phyloP scores from a whole-genome alignment of 2,113 vertebrate genomes.

The Aptenodytes patagonicus region DNA sequence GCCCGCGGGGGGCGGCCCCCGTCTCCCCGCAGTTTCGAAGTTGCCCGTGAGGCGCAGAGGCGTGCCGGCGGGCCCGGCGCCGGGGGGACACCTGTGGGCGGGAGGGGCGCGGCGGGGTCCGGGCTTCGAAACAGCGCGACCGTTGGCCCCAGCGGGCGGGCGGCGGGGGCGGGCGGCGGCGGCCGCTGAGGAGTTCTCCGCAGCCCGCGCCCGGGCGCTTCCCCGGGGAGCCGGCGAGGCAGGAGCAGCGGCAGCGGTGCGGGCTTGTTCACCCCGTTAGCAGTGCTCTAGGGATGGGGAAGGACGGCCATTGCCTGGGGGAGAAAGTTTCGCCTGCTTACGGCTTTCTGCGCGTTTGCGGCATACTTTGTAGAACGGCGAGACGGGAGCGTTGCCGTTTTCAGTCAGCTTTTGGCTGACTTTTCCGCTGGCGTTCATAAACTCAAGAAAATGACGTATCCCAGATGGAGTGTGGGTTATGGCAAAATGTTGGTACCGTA shows the following conservation, averaged over 20 bases:
- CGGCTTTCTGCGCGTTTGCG: background rate
- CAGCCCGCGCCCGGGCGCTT: background rate
- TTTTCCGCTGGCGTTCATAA: background rate
- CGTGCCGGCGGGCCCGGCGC: too few relatives aligned
- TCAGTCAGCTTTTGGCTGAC: background rate
- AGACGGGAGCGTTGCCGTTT: background rate
- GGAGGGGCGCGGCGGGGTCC: background rate
- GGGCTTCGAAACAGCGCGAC: background rate
- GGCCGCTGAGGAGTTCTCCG: background rate
- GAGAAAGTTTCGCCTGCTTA: background rate
- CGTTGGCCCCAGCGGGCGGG: background rate
- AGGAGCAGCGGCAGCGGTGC: background rate
- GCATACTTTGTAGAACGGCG: accelerated
- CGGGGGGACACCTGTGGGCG: background rate
- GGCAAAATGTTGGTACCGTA: background rate
- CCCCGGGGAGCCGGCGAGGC: background rate
- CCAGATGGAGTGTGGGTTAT: accelerated
- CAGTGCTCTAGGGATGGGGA: background rate
- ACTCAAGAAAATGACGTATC: background rate
- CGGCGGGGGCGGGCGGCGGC: background rate
- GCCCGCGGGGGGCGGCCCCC: too few relatives aligned
- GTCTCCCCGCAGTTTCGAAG: too few relatives aligned
- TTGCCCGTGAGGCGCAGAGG: too few relatives aligned
- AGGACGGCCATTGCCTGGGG: background rate
- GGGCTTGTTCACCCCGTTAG: background rate